Conservation (phyloP, 1,140 invertebrate genomes). For the Bombus breviceps region DNA sequence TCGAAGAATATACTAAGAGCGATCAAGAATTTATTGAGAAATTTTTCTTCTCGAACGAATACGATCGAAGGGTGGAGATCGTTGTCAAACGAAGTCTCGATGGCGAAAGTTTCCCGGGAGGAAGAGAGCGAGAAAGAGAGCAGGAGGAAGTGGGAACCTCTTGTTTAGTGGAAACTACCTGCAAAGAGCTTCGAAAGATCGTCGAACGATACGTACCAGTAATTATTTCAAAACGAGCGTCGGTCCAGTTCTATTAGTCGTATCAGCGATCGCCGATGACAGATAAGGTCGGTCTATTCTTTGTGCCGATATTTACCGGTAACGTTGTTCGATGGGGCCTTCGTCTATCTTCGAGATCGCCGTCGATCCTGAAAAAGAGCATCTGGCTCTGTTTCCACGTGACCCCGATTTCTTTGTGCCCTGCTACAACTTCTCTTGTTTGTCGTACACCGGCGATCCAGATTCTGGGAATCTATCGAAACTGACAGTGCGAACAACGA, state of each 20-base stretch:
- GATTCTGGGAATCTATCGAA: slow-evolving; percentile 6
- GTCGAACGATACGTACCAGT: slow-evolving; percentile 54
- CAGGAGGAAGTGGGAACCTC: background rate
- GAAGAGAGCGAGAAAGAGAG: background rate
- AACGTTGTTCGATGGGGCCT: slow-evolving; percentile 47
- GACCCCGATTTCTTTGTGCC: slow-evolving; percentile 61
- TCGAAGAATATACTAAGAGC: background rate
- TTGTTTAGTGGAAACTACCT: slow-evolving; percentile 44
- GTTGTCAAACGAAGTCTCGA: background rate
- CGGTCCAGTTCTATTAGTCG: slow-evolving; percentile 68
- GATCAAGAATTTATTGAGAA: background rate
- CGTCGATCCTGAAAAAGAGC: slow-evolving; percentile 78
- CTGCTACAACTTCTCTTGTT: slow-evolving; percentile 18
- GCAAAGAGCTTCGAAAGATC: slow-evolving; percentile 55
- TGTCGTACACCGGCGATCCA: slow-evolving; percentile 36
- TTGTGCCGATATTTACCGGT: slow-evolving; percentile 68
- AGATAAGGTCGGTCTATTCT: slow-evolving; percentile 69
- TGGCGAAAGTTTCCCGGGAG: background rate
- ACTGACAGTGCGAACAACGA: background rate
- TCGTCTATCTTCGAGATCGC: slow-evolving; percentile 55
- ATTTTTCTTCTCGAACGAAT: background rate
- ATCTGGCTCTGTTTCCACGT: slow-evolving; percentile 75
- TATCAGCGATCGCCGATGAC: slow-evolving; percentile 66
- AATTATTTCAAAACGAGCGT: slow-evolving; percentile 75
- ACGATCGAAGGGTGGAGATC: background rate